Conservation (phyloP, 1,140 invertebrate species). For the Drosophila azteca region DNA sequence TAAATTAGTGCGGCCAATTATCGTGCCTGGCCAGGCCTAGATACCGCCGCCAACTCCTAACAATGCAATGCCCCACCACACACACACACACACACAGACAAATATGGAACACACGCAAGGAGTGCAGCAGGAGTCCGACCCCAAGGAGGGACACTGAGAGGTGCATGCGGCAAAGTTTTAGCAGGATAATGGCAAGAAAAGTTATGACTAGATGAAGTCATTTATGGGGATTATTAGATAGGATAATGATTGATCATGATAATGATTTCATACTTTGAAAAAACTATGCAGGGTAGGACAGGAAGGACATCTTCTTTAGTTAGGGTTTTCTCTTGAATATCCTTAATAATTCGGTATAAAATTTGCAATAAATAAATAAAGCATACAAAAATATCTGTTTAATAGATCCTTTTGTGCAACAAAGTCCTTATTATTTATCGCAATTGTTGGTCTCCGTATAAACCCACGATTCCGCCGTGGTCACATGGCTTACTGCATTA, state of each 20-base stretch:
- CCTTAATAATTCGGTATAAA: too few relatives aligned
- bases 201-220: too few relatives aligned
- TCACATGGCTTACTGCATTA: slow-evolving; percentile 3
- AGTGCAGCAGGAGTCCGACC: slow-evolving; percentile 10
- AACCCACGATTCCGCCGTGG: slow-evolving; percentile 5
- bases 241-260: not conserved
- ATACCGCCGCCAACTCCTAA: slow-evolving; percentile 29
- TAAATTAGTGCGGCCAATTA: slow-evolving; percentile 74
- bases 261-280: too few relatives aligned
- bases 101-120: slow-evolving; percentile 56
- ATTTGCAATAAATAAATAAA: too few relatives aligned
- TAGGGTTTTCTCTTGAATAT: too few relatives aligned
- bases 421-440: too few relatives aligned
- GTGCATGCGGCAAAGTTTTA: slow-evolving; percentile 37
- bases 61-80: not conserved
- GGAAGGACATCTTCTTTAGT: too few relatives aligned
- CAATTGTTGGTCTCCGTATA: slow-evolving; percentile 9
- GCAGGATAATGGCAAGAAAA: not conserved
- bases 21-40: slow-evolving; percentile 50
- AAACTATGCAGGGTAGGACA: too few relatives aligned
- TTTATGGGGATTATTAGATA: slow-evolving; percentile 1
- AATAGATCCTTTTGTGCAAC: too few relatives aligned
- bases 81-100: slow-evolving; percentile 1
- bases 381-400: too few relatives aligned
- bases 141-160: not conserved